Evolutionary conservation across 2,797 vertebrate species (phyloP), one percentile per base, ranked within the genome.

Genomic region (Protonibea diacanthus): DNA sequence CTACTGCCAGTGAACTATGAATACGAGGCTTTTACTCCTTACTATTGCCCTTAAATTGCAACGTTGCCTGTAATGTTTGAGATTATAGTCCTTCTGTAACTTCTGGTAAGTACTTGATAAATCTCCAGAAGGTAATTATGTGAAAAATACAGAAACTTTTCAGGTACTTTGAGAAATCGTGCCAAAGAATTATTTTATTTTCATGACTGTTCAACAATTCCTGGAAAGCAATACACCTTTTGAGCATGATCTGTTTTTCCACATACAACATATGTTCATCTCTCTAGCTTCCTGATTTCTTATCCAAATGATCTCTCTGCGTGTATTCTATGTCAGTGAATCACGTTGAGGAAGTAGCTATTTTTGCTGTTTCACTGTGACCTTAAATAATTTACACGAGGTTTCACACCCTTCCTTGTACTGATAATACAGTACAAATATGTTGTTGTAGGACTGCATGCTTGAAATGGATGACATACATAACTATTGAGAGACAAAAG

Each of bases 401-500:
- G 69, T 72, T 74, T 76, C 65, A 74, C 74, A 68, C 81, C 61
- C 68, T 72, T 76, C 71, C 69, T 63, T 51, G 38, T 62, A 33
- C 10, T 53, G 64, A 79, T 60, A 57, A 64, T 3, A 38, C 52
- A 72, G n/a, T 55, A 27, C 47, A 75, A 67, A 82, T 25, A 64
- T 42, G 59, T 70, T 62, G 80, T 57, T n/a, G 77, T 65, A 25
- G 11, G 33, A 59, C 65, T 52, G 67, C 71, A 8, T 85, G 73
- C 81, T 84, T 85, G 23, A 81, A 70, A 84, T 73, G 47, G 61
- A 60, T 53, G 71, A 74, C 52, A 68, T 33, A 53, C 52, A 40
- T 70, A 8, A 9, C 58, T 67, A 33, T 57, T 23, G 2, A 4
- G 53, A 47, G 62, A 74, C 48, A 59, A 21, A 70, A 83, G 58